phyloP scores from a whole-genome alignment of 2,797 vertebrate species.

The Falco peregrinus region DNA sequence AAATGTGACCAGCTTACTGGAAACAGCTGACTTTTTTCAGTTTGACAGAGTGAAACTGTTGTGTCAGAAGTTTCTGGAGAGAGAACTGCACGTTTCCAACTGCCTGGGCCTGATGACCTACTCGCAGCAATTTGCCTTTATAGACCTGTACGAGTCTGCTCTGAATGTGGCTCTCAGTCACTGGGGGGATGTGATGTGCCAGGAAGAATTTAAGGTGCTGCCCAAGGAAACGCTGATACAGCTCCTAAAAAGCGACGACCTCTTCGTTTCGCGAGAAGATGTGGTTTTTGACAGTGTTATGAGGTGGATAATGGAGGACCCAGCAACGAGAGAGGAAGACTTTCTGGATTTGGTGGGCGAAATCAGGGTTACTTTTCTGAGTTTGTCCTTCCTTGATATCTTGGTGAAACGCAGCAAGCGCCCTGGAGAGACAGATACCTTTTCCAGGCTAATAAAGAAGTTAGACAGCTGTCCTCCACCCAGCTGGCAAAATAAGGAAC shows the following conservation, averaged over 20 bases:
- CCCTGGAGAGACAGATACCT: constrained; percentile 71
- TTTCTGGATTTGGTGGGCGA: constrained; percentile 83
- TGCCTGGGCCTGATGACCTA: constrained; percentile 88
- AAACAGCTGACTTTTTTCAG: constrained; percentile 86
- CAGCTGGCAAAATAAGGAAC: constrained; percentile 78
- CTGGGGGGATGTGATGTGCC: constrained; percentile 77
- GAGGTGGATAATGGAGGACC: constrained; percentile 84
- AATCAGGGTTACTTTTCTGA: constrained; percentile 84
- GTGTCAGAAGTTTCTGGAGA: constrained; percentile 88
- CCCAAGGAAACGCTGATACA: constrained; percentile 82
- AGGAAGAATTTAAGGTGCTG: constrained; percentile 80
- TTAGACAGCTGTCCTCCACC: constrained; percentile 81
- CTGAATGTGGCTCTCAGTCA: constrained; percentile 85
- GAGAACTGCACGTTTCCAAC: constrained; percentile 87
- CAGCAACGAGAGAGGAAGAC: constrained; percentile 76
- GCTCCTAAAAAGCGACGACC: constrained; percentile 84
- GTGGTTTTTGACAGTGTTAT: constrained; percentile 82
- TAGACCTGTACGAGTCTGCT: constrained; percentile 78
- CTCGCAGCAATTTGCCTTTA: constrained; percentile 82
- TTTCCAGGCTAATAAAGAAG: constrained; percentile 80
- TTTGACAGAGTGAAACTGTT: constrained; percentile 81
- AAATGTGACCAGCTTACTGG: constrained; percentile 83
- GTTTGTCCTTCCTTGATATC: constrained; percentile 82
- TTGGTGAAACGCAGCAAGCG: constrained; percentile 79
- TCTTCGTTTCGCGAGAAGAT: constrained; percentile 83